Evolutionary conservation across 2,888 invertebrate species (phyloP).

Genomic region (Mimas tiliae): DNA sequence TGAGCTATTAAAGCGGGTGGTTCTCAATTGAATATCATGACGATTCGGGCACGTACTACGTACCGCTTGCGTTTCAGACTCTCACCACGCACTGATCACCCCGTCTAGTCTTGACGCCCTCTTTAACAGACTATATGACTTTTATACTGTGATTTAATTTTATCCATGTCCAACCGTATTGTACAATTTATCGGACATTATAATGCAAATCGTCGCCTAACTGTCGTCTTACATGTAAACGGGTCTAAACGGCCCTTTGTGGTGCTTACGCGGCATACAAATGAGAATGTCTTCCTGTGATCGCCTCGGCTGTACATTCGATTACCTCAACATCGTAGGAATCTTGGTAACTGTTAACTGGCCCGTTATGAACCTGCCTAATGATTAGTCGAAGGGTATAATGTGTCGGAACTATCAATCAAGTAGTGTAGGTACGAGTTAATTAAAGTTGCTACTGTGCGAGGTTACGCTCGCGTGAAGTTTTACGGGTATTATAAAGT

Average conservation of each 20-base stretch:
- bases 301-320: conserved; percentile 10
- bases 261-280: background rate
- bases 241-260: conserved; percentile 21
- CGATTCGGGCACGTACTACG: too few species aligned
- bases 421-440: conserved; percentile 2
- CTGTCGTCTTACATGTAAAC: conserved; percentile 19
- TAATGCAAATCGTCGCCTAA: conserved; percentile 16
- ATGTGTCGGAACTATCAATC: conserved; percentile 19
- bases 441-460: conserved; percentile 1
- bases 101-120: too few species aligned
- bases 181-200: background rate
- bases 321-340: conserved; percentile 11
- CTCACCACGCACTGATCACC: too few species aligned
- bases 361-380: conserved; percentile 1
- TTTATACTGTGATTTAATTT: conserved; percentile 7
- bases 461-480: background rate
- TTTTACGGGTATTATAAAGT: too few species aligned
- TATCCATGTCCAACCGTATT: conserved; percentile 5
- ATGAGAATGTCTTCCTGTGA: conserved; percentile 6
- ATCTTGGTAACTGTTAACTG: conserved; percentile 1
- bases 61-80: too few species aligned
- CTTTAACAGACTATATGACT: background rate
- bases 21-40: too few species aligned
- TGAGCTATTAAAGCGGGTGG: too few species aligned
- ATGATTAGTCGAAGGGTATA: conserved; percentile 4